Evolutionary conservation across 2,888 invertebrate genomes (phyloP).

Genomic region (Dynastes hyllus): DNA sequence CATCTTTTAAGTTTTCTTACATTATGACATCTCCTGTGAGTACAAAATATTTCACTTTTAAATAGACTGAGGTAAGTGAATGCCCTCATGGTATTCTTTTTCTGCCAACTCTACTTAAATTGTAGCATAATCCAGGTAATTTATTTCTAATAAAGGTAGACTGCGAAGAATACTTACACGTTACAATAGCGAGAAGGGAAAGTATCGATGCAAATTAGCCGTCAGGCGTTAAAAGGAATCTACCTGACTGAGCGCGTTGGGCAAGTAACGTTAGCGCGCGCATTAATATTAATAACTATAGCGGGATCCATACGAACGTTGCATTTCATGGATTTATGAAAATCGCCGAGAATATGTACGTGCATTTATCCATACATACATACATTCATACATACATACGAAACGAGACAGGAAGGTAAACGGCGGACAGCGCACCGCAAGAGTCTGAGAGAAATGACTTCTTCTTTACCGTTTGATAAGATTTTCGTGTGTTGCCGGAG

Average conservation of each 20-base stretch:
- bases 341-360: conserved; percentile 42
- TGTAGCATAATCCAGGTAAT: conserved; percentile 2
- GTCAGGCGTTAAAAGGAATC: conserved; percentile 34
- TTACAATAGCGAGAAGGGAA: conserved; percentile 38
- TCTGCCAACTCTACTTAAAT: neutral
- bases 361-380: conserved; percentile 13
- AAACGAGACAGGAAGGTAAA: conserved; percentile 32
- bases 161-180: neutral
- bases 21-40: no score
- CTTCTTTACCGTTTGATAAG: conserved; percentile 45
- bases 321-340: conserved; percentile 50
- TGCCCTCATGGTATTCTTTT: neutral
- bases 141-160: conserved; percentile 8
- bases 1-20: neutral
- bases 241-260: conserved; percentile 26
- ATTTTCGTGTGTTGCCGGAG: conserved; percentile 44
- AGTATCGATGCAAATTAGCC: conserved; percentile 43
- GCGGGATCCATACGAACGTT: conserved; percentile 39
- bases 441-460: conserved; percentile 36
- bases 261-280: conserved; percentile 19
- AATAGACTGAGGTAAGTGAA: no score
- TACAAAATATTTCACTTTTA: no score
- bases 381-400: conserved; percentile 18
- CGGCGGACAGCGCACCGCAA: neutral
- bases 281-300: conserved; percentile 52